Evolutionary conservation across 2,797 vertebrate genomes (phyloP).

Genomic region (Hylomyscus alleni): DNA sequence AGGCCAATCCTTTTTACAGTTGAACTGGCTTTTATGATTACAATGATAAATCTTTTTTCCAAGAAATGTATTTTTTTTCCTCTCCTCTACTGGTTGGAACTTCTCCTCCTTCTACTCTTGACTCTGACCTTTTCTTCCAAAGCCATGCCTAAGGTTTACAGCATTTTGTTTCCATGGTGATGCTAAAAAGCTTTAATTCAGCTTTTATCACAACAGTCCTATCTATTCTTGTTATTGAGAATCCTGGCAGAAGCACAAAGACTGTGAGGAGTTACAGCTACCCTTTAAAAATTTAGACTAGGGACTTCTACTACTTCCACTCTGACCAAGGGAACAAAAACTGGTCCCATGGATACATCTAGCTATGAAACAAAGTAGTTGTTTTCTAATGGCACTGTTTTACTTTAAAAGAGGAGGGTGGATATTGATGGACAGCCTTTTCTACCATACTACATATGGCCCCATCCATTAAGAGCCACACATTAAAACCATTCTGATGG

Average conservation of each 20-base stretch:
- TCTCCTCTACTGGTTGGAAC: not conserved
- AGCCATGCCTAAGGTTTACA: slow-evolving; percentile 5
- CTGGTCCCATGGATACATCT: not conserved
- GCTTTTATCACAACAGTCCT: not conserved
- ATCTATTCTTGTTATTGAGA: not conserved
- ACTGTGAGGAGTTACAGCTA: not conserved
- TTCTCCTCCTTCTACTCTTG: slow-evolving; percentile 1
- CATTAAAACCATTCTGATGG: slow-evolving; percentile 16
- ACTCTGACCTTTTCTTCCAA: slow-evolving; percentile 9
- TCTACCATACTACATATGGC: not conserved
- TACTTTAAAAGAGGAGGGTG: slow-evolving; percentile 30
- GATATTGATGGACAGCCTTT: not conserved
- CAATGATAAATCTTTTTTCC: slow-evolving; percentile 29
- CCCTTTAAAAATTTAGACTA: slow-evolving; percentile 32
- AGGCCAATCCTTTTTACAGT: slow-evolving; percentile 14
- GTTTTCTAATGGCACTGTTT: not conserved
- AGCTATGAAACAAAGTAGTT: not conserved
- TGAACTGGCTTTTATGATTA: slow-evolving; percentile 10
- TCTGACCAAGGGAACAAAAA: not conserved
- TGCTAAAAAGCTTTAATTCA: not conserved
- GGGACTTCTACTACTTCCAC: not conserved
- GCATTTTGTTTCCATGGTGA: slow-evolving; percentile 22
- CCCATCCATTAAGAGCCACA: not conserved
- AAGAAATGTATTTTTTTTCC: not conserved
- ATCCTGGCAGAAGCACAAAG: not conserved